phyloP scores from a whole-genome alignment of 2,888 invertebrate species.

The Phanerotoma sp. region DNA sequence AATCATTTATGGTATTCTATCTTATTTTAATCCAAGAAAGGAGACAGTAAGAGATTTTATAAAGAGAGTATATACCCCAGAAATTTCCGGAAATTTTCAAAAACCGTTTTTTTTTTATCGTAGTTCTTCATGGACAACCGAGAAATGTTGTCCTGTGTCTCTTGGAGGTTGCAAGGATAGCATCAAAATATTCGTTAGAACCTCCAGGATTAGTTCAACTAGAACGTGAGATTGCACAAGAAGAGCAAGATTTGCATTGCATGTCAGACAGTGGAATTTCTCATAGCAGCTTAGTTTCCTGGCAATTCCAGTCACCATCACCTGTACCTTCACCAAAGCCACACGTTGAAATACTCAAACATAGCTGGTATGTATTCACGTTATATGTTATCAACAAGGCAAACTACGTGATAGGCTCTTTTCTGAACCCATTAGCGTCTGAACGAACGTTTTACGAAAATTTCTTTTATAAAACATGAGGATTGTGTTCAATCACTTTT shows the following conservation, averaged over 20 bases:
- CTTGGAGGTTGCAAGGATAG: slow-evolving; percentile 81
- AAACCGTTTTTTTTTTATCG: too few relatives aligned
- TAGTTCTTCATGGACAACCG: slow-evolving; percentile 81
- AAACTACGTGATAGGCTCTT: too few relatives aligned
- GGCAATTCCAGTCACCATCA: slow-evolving; percentile 67
- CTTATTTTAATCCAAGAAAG: too few relatives aligned
- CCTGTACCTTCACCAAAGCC: slow-evolving; percentile 55
- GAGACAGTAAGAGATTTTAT: too few relatives aligned
- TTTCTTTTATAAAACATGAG: background rate
- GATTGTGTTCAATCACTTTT: background rate
- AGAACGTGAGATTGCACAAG: slow-evolving; percentile 83
- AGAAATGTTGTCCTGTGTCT: slow-evolving; percentile 83
- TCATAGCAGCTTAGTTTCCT: slow-evolving; percentile 63
- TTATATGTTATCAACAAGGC: background rate
- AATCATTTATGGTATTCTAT: too few relatives aligned
- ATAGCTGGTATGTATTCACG: slow-evolving; percentile 60
- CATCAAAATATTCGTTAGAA: slow-evolving; percentile 75
- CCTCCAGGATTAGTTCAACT: slow-evolving; percentile 80
- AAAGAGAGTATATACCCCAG: too few relatives aligned
- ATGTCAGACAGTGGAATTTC: slow-evolving; percentile 65
- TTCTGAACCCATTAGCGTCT: too few relatives aligned
- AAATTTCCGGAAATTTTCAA: too few relatives aligned
- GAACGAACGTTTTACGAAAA: background rate
- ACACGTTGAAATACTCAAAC: slow-evolving; percentile 59
- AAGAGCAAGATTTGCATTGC: slow-evolving; percentile 65